Evolutionary conservation across 2,888 invertebrate species (phyloP), one percentile per base, ranked within the genome.

Genomic region (Harmothoe impar): DNA sequence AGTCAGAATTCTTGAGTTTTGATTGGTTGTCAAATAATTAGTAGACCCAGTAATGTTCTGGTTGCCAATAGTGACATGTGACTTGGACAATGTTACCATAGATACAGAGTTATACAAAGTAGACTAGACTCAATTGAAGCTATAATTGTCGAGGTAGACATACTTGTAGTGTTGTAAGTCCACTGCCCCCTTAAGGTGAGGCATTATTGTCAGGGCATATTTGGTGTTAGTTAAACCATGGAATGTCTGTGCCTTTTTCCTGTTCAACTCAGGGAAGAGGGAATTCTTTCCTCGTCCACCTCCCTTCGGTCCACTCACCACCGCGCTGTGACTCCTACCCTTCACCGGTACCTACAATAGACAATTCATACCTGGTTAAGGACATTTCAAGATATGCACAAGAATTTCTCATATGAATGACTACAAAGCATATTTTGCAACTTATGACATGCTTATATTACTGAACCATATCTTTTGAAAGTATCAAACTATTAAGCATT

Each of bases 121-220:
- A 43, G 43, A 43, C 43, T 43, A 43, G 43, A 43, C 43, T 86
- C 31, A 86, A 29, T 86, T 86, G 56, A 25, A 86, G 56, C 86
- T 86, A 54, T 86, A 86, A 29, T 86, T 86, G 86, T 86, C 86
- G 7, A 86, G 25, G 86, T 54, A 86, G 20, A 86, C n/a, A 25
- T 86, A 31, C 31, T 86, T 86, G 54, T 54, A 86, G 29, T 33
- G 86, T 29, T 86, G 86, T 29, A 86, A 12, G 86, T 86, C 86
- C 33, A 54, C 1, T 29, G 33, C 23, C 29, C 86, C 86, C 54
- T 54, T 52, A n/a, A 86, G 54, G 29, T 56, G 25, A 3, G 86
- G 54, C 56, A 86, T 54, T 0, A 86, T 86, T 20, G 86, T 31
- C 1, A 86, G 54, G 15, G 86, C 86, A 54, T 86, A 86, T 10